Conservation (phyloP, 2,113 vertebrate species). For the Dicentrarchus labrax region DNA sequence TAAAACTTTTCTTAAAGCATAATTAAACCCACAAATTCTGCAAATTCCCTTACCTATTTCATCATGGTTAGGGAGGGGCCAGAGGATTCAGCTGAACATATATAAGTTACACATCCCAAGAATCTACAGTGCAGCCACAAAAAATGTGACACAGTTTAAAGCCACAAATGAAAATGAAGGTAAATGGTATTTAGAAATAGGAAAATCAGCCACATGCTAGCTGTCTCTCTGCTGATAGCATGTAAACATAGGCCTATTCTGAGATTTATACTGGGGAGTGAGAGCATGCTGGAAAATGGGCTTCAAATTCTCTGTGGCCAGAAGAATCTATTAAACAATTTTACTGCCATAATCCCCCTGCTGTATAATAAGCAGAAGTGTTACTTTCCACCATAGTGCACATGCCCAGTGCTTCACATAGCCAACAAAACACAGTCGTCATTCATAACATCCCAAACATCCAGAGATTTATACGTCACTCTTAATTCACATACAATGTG, state of each 20-base stretch:
- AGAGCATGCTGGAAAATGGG: conserved; percentile 35
- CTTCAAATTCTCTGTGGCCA: neutral
- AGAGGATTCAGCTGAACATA: neutral
- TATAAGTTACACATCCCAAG: neutral
- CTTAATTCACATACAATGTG: conserved; percentile 30
- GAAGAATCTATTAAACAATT: conserved; percentile 29
- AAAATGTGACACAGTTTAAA: neutral
- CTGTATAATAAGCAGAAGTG: conserved; percentile 15
- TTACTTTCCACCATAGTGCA: conserved; percentile 35
- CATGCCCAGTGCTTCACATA: neutral
- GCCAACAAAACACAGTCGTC: conserved; percentile 15
- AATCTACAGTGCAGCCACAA: neutral
- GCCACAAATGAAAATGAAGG: conserved; percentile 1
- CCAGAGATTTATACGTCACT: conserved; percentile 41
- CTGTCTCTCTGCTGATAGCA: neutral
- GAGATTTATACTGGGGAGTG: neutral
- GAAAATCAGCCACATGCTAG: conserved; percentile 29
- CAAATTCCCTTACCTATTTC: neutral
- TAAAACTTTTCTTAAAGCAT: neutral
- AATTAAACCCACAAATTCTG: neutral
- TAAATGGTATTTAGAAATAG: neutral
- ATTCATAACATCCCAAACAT: conserved; percentile 41
- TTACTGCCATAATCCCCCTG: conserved; percentile 17
- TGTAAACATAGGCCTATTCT: conserved; percentile 15
- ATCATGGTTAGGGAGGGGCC: too few relatives aligned